These are phyloP conservation scores for Oscheius myriophilus DNA, from an alignment of 2,888 invertebrate species.

Conservation along the genomic window DNA sequence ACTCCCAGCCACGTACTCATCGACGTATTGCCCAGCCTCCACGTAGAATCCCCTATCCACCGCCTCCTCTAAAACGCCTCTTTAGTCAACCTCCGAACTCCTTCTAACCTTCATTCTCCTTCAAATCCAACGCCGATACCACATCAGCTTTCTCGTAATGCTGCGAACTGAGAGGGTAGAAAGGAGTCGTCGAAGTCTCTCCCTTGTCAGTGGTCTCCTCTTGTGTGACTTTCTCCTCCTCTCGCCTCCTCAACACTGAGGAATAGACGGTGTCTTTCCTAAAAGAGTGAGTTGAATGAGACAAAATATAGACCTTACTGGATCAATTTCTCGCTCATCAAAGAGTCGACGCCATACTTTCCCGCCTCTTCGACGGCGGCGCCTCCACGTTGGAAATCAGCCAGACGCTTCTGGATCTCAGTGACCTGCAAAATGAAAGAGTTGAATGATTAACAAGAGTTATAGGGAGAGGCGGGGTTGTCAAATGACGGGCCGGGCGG, in stretches of 20 bases:
- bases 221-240: slow-evolving; percentile 5
- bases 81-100: no score
- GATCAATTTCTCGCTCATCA: slow-evolving; percentile 52
- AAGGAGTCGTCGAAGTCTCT: neutral
- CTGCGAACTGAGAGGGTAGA: slow-evolving; percentile 17
- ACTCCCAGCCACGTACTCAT: slow-evolving; percentile 65
- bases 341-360: slow-evolving; percentile 41
- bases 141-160: neutral
- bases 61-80: neutral
- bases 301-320: slow-evolving; percentile 27
- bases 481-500: no score
- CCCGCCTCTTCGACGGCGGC: slow-evolving; percentile 1
- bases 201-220: neutral
- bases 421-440: slow-evolving; percentile 19
- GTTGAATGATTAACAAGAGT: neutral
- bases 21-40: slow-evolving; percentile 56
- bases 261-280: slow-evolving; percentile 13
- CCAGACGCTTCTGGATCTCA: slow-evolving; percentile 36
- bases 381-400: slow-evolving; percentile 32
- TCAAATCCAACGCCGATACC: neutral
- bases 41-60: slow-evolving; percentile 64
- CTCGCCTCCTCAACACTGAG: slow-evolving; percentile 11
- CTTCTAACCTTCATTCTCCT: neutral
- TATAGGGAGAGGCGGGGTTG: no score
- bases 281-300: neutral